These are phyloP conservation scores for Acholoe squamosa DNA, from an alignment of 2,888 invertebrate species.

Conservation along the genomic window DNA sequence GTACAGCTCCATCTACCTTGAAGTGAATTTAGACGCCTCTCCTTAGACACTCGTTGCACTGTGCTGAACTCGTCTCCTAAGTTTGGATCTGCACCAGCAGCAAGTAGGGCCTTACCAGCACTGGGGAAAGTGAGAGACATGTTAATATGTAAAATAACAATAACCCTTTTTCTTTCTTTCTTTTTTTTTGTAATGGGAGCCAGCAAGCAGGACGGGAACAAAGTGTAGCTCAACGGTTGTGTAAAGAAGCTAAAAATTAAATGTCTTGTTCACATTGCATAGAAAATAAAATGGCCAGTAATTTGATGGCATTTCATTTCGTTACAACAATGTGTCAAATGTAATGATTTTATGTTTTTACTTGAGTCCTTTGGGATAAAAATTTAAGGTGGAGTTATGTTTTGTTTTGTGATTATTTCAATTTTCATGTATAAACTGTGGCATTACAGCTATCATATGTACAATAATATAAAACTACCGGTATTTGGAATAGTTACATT, in stretches of 20 bases:
- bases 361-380: too few relatives aligned
- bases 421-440: too few relatives aligned
- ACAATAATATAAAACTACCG: too few relatives aligned
- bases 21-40: conserved; percentile 88
- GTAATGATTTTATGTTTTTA: too few relatives aligned
- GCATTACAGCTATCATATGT: too few relatives aligned
- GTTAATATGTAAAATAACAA: not conserved
- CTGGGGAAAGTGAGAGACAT: conserved; percentile 73
- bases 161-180: not conserved
- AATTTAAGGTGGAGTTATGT: too few relatives aligned
- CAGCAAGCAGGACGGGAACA: not conserved
- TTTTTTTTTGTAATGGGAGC: too few relatives aligned
- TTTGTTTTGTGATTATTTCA: too few relatives aligned
- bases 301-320: too few relatives aligned
- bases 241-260: not conserved
- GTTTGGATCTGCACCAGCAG: conserved; percentile 92
- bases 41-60: conserved; percentile 87
- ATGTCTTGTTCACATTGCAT: not conserved
- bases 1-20: conserved; percentile 71
- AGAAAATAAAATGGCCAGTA: too few relatives aligned
- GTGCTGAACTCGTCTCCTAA: conserved; percentile 90
- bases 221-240: not conserved
- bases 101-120: conserved; percentile 81
- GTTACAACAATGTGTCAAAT: too few relatives aligned
- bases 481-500: too few relatives aligned